These are phyloP conservation scores for Metaphire vulgaris DNA, from an alignment of 1,140 invertebrate genomes.

Conservation along the genomic window DNA sequence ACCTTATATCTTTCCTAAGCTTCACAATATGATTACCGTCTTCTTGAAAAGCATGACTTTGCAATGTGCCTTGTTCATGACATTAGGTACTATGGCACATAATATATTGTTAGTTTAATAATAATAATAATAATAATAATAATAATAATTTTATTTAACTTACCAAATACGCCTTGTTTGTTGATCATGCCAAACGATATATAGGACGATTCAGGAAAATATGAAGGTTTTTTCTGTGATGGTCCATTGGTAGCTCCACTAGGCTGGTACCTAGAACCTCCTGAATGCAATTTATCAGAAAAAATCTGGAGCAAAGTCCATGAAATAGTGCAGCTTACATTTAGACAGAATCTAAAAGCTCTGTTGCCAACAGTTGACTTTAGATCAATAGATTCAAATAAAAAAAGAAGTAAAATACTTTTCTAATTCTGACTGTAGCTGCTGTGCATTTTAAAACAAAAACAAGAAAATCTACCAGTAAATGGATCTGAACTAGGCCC, in stretches of 20 bases:
- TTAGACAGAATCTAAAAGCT: not conserved
- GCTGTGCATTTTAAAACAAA: no score
- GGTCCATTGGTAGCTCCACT: not conserved
- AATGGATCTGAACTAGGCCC: slow-evolving; percentile 26
- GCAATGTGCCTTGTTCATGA: no score
- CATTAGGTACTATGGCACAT: no score
- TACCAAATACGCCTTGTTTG: slow-evolving; percentile 57
- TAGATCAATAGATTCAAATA: not conserved
- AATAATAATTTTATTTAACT: no score
- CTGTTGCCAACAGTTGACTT: not conserved
- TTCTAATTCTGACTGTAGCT: no score
- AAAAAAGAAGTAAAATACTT: not conserved
- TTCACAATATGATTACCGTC: no score
- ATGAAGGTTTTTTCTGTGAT: slow-evolving; percentile 26
- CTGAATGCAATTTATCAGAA: not conserved
- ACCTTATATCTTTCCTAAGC: no score
- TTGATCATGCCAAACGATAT: slow-evolving; percentile 65
- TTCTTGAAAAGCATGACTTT: no score
- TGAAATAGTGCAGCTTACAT: not conserved
- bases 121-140: no score
- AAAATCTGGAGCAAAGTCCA: not conserved
- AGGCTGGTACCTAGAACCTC: not conserved
- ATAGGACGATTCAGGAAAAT: slow-evolving; percentile 55
- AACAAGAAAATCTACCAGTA: slow-evolving; percentile 35
- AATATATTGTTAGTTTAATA: no score